Percentiles rank a stretch among this genome's conserved stretches.
These are phyloP conservation scores for Acrocephalus arundinaceus DNA, from an alignment of 2,113 vertebrate genomes.

Conservation along the genomic window DNA sequence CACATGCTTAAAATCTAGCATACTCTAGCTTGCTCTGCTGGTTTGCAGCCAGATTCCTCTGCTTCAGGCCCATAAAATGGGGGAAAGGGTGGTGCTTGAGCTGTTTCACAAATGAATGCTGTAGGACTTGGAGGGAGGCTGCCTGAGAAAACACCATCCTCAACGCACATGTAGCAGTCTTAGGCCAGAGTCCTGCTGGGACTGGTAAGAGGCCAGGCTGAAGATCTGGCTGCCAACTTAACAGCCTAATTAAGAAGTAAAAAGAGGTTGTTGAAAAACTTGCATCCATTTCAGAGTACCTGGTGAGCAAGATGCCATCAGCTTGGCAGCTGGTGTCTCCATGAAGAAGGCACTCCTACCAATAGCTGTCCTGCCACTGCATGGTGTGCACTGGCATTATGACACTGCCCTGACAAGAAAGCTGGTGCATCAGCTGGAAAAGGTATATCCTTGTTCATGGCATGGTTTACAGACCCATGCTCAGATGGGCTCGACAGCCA, in stretches of 20 bases:
- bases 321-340: neutral
- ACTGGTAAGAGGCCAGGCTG: neutral
- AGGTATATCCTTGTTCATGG: rapidly evolving
- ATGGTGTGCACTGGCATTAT: rapidly evolving
- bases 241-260: neutral
- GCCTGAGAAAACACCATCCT: neutral
- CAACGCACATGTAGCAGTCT: neutral
- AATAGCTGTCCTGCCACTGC: neutral
- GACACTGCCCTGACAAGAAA: neutral
- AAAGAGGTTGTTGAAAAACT: neutral
- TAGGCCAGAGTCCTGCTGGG: neutral
- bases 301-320: rapidly evolving
- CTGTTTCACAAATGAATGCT: neutral
- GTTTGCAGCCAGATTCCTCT: neutral
- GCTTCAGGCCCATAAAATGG: neutral
- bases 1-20: neutral
- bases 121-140: neutral
- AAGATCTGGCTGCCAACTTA: neutral
- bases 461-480: neutral
- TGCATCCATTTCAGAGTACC: neutral
- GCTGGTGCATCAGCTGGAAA: neutral
- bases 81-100: neutral
- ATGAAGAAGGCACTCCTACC: neutral
- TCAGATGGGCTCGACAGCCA: neutral
- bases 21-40: neutral